Percentiles rank a stretch among this genome's conserved stretches.
Conservation (phyloP, 2,797 vertebrate genomes). For the Octomys mimax region DNA sequence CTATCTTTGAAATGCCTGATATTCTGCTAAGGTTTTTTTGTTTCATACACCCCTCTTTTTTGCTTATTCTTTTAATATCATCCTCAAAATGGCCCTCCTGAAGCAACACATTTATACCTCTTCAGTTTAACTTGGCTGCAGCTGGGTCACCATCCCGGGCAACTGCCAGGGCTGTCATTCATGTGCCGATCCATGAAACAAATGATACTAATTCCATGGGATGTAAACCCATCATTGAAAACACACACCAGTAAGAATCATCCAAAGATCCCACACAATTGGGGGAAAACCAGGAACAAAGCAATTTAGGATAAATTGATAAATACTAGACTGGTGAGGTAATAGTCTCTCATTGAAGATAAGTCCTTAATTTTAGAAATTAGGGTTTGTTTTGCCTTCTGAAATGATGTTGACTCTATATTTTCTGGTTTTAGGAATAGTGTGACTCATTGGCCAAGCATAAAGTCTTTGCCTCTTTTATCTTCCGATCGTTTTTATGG, state of each 20-base stretch:
- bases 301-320: neutral
- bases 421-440: neutral
- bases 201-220: neutral
- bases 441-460: neutral
- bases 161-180: neutral
- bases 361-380: neutral
- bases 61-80: neutral
- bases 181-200: neutral
- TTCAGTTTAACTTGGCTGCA: neutral
- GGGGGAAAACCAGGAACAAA: neutral
- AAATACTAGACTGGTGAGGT: neutral
- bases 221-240: neutral
- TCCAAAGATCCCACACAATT: neutral
- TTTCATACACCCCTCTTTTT: neutral
- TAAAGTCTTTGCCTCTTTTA: neutral
- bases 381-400: neutral
- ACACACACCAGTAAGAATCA: neutral
- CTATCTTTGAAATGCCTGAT: neutral
- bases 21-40: neutral
- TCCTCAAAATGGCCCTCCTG: neutral
- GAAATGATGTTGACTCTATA: neutral
- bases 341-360: neutral
- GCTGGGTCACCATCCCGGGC: accelerated
- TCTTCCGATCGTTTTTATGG: neutral
- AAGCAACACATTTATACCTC: accelerated